Percentiles rank a stretch among this genome's conserved stretches.
Evolutionary conservation across 2,797 vertebrate species (phyloP).

Genomic region (Distichodus sexfasciatus): DNA sequence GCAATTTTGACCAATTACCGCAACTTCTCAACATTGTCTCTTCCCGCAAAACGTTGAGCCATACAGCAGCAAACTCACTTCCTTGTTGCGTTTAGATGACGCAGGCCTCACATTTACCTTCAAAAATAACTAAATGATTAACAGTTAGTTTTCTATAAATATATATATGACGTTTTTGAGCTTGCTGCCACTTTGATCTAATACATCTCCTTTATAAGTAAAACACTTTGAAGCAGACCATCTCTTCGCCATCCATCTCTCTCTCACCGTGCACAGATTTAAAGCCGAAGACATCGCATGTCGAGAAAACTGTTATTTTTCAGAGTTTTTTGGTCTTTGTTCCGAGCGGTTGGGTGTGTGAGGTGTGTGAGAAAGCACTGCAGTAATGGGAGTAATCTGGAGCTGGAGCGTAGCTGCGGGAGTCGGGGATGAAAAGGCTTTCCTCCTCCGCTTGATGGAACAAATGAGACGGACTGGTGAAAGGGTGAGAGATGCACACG

Average conservation of each 20-base stretch:
- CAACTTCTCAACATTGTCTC: too few relatives aligned
- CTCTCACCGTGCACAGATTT: background rate
- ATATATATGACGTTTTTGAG: background rate
- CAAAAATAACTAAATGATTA: too few relatives aligned
- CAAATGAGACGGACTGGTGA: slow-evolving; percentile 21
- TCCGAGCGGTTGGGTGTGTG: slow-evolving; percentile 6
- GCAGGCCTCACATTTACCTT: too few relatives aligned
- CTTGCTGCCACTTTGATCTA: background rate
- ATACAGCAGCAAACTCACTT: too few relatives aligned
- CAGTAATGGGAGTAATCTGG: slow-evolving; percentile 26
- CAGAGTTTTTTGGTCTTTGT: slow-evolving; percentile 16
- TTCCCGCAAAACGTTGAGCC: too few relatives aligned
- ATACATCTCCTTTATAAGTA: background rate
- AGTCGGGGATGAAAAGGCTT: slow-evolving; percentile 24
- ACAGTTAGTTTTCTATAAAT: too few relatives aligned
- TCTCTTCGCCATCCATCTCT: background rate
- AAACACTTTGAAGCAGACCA: background rate
- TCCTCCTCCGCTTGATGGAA: slow-evolving; percentile 4
- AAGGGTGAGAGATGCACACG: slow-evolving; percentile 12
- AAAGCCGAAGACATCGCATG: slow-evolving; percentile 35
- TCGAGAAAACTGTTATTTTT: slow-evolving; percentile 16
- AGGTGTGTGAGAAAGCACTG: slow-evolving; percentile 17
- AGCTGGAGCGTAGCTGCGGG: slow-evolving; percentile 24
- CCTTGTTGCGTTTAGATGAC: too few relatives aligned
- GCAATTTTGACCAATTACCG: too few relatives aligned